These are phyloP conservation scores for Trichonephila clavata DNA, from an alignment of 1,140 invertebrate species.

Conservation along the genomic window DNA sequence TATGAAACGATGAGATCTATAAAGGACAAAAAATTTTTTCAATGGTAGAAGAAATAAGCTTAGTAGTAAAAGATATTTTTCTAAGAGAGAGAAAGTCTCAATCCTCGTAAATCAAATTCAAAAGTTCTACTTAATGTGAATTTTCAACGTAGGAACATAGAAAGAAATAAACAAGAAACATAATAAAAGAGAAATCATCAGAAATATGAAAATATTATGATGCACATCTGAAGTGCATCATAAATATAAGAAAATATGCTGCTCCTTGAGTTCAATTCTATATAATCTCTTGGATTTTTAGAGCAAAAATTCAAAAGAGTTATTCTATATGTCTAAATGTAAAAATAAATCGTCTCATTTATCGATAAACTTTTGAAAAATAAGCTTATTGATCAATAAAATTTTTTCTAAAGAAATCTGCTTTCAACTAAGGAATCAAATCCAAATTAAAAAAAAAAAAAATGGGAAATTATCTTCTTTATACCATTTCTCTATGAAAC, in stretches of 20 bases:
- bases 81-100: not conserved
- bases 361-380: not conserved
- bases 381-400: not conserved
- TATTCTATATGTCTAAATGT: not conserved
- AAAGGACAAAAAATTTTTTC: too few species aligned
- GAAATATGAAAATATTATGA: too few species aligned
- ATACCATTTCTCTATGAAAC: too few species aligned
- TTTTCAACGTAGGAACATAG: not conserved
- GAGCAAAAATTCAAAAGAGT: not conserved
- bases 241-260: not conserved
- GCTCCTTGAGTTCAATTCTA: not conserved
- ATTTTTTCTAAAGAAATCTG: not conserved
- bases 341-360: not conserved
- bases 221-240: not conserved
- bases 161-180: constrained; percentile 8
- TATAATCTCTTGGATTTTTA: not conserved
- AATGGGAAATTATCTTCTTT: too few species aligned
- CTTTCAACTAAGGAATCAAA: not conserved
- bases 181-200: too few species aligned
- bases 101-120: not conserved
- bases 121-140: not conserved
- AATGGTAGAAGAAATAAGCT: too few species aligned
- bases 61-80: too few species aligned
- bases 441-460: too few species aligned
- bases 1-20: too few species aligned